phyloP scores from a whole-genome alignment of 53 echinoderm and acorn worm genomes.

The Actinopyga echinites region DNA sequence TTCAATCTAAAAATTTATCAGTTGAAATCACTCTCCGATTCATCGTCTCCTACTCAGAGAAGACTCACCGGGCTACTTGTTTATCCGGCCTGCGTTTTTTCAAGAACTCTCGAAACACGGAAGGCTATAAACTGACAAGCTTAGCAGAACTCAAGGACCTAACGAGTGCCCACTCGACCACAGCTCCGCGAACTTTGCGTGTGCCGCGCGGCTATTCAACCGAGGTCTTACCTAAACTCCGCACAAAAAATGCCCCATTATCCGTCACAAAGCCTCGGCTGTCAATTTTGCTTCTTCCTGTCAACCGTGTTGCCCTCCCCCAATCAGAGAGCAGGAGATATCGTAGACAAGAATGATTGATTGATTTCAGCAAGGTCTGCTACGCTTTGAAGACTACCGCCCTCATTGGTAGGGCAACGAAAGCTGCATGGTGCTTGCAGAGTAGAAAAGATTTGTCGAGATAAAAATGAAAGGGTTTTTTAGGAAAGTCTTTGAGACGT shows the following conservation, averaged over 20 bases:
- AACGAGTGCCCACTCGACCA: slow-evolving; percentile 25
- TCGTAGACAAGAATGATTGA: slow-evolving; percentile 9
- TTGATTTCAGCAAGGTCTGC: slow-evolving; percentile 22
- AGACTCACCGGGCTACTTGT: slow-evolving; percentile 12
- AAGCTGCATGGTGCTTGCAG: slow-evolving; percentile 4
- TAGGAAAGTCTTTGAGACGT: no score
- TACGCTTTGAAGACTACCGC: slow-evolving; percentile 34
- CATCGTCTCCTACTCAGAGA: no score
- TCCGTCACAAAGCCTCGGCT: slow-evolving; percentile 7
- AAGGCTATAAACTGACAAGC: slow-evolving; percentile 23
- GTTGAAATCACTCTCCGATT: no score
- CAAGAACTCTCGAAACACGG: slow-evolving; percentile 12
- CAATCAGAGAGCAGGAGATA: slow-evolving; percentile 8
- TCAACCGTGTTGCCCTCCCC: slow-evolving; percentile 33
- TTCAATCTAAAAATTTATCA: no score
- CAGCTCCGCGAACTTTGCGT: slow-evolving; percentile 6
- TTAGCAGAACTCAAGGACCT: neutral
- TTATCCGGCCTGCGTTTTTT: slow-evolving; percentile 29
- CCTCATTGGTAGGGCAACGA: neutral
- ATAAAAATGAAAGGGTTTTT: neutral
- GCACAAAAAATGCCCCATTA: slow-evolving; percentile 23
- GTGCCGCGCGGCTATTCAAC: slow-evolving; percentile 5
- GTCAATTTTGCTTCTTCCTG: slow-evolving; percentile 22
- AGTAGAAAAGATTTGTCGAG: slow-evolving; percentile 18
- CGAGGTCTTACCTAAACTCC: slow-evolving; percentile 29